phyloP scores from a whole-genome alignment of 2,113 vertebrate species.

The Vombatus ursinus region DNA sequence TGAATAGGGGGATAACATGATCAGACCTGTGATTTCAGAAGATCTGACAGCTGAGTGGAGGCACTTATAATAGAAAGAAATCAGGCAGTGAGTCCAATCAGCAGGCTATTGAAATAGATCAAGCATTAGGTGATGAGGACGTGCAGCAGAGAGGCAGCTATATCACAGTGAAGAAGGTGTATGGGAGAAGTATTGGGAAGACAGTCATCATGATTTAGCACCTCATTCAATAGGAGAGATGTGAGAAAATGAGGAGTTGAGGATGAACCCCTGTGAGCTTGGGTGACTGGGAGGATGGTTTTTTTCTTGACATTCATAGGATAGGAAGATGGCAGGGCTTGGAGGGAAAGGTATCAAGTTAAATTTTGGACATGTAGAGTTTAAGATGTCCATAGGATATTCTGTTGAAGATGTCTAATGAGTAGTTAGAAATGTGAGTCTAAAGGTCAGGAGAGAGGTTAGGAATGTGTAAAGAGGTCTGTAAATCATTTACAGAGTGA shows the following conservation, averaged over 20 bases:
- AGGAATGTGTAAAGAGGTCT: background rate
- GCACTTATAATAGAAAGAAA: background rate
- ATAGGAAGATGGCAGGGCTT: background rate
- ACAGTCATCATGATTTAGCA: background rate
- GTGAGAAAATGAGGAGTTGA: background rate
- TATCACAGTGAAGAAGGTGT: background rate
- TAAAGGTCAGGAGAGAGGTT: background rate
- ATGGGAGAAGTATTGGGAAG: background rate
- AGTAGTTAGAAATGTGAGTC: background rate
- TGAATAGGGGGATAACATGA: background rate
- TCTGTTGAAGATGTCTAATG: background rate
- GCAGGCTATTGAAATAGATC: background rate
- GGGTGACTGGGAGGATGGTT: background rate
- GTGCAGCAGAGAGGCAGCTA: background rate
- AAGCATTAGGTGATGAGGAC: background rate
- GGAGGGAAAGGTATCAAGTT: background rate
- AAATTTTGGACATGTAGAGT: background rate
- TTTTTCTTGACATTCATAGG: background rate
- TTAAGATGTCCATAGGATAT: background rate
- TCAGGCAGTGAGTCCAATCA: background rate
- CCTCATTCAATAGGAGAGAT: background rate
- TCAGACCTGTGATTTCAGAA: background rate
- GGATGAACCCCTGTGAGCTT: background rate
- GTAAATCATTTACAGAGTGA: background rate
- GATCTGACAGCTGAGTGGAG: background rate